Conservation (phyloP, 2,888 invertebrate species). For the Eupsilia transversa region DNA sequence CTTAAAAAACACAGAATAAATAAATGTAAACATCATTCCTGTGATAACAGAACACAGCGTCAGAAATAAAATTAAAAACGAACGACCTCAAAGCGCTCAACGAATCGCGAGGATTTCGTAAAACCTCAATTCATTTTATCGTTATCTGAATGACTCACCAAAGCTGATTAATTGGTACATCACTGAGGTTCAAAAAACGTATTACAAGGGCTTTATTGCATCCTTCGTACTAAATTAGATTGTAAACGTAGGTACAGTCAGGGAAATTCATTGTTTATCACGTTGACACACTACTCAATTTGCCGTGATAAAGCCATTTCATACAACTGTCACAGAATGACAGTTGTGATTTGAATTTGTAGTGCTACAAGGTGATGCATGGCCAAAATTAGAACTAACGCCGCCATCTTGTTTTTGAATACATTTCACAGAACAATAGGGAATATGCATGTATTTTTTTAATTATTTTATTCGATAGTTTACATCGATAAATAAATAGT, state of each 20-base stretch:
- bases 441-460: too few species aligned
- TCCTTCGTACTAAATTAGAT: constrained; percentile 10
- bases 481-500: too few species aligned
- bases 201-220: constrained; percentile 2
- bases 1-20: constrained; percentile 27
- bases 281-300: too few species aligned
- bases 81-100: constrained; percentile 50
- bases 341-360: too few species aligned
- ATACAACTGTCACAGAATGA: too few species aligned
- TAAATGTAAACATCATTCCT: constrained; percentile 36
- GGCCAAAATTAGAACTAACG: too few species aligned
- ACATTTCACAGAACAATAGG: too few species aligned
- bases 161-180: constrained; percentile 62
- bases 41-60: constrained; percentile 46
- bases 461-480: too few species aligned
- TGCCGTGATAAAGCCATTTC: too few species aligned
- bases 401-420: too few species aligned
- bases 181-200: constrained; percentile 42
- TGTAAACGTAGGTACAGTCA: constrained; percentile 9
- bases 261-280: too few species aligned
- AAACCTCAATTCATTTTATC: constrained; percentile 61
- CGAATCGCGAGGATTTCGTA: constrained; percentile 49
- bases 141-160: constrained; percentile 62
- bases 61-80: constrained; percentile 55
- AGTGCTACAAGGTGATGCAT: too few species aligned